Evolutionary conservation across 1,140 invertebrate genomes (phyloP).

Genomic region (Atta texana): DNA sequence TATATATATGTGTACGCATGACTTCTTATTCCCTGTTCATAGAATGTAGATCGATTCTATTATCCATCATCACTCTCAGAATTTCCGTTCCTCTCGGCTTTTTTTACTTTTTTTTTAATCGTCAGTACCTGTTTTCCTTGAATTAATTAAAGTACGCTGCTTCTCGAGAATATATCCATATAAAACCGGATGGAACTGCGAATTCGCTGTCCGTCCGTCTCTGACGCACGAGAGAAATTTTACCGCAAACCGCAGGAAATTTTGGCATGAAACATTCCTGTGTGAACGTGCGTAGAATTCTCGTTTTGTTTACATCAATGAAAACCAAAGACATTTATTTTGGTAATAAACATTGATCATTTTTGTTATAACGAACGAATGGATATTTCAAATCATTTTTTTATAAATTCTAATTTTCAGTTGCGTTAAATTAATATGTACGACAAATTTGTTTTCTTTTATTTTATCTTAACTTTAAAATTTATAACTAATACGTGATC

Average conservation of each 20-base stretch:
- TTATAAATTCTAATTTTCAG: background rate
- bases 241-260: conserved; percentile 28
- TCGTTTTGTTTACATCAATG: conserved; percentile 3
- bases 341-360: background rate
- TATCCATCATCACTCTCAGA: background rate
- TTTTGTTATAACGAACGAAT: background rate
- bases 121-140: background rate
- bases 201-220: background rate
- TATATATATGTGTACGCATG: background rate
- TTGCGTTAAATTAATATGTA: background rate
- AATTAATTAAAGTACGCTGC: conserved; percentile 25
- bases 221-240: background rate
- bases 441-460: background rate
- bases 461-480: background rate
- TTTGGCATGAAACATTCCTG: conserved; percentile 2
- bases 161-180: background rate
- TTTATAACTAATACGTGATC: background rate
- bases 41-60: conserved; percentile 28
- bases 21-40: conserved; percentile 43
- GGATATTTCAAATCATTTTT: background rate
- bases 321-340: conserved; percentile 6
- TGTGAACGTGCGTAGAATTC: background rate
- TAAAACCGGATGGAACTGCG: background rate
- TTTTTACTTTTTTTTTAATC: background rate
- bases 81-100: conserved; percentile 12